Percentiles rank a stretch among this genome's conserved stretches.
Conservation (phyloP, 2,888 invertebrate genomes). For the Baccha elongata region DNA sequence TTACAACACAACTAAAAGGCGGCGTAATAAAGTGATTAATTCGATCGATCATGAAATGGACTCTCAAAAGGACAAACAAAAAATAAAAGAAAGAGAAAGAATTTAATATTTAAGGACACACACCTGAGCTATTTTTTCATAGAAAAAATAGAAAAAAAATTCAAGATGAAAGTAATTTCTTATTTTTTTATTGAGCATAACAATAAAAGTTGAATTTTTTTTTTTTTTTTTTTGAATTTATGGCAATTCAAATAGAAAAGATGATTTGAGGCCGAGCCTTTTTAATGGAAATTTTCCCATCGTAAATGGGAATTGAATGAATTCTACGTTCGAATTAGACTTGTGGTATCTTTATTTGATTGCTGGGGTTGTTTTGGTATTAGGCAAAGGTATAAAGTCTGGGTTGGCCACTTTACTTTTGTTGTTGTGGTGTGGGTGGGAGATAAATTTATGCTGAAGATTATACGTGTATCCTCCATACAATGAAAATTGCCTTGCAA, state of each 20-base stretch:
- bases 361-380: slow-evolving; percentile 1
- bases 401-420: neutral
- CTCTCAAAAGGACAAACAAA: neutral
- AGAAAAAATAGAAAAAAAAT: neutral
- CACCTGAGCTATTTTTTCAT: neutral
- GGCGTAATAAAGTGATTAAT: slow-evolving; percentile 1
- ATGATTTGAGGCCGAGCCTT: slow-evolving; percentile 36
- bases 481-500: slow-evolving; percentile 38
- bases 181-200: neutral
- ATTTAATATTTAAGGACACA: neutral
- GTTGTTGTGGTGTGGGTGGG: neutral
- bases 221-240: slow-evolving; percentile 23
- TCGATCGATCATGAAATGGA: slow-evolving; percentile 32
- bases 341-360: slow-evolving; percentile 46
- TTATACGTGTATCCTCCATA: slow-evolving; percentile 1
- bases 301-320: slow-evolving; percentile 22
- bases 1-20: neutral
- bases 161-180: neutral
- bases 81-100: neutral
- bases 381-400: neutral
- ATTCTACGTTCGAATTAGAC: slow-evolving; percentile 48
- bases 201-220: slow-evolving; percentile 3
- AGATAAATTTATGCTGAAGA: slow-evolving; percentile 39
- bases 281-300: slow-evolving; percentile 38
- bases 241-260: slow-evolving; percentile 28